Evolutionary conservation across 2,797 vertebrate species (phyloP).

Genomic region (Pipistrellus pipistrellus): DNA sequence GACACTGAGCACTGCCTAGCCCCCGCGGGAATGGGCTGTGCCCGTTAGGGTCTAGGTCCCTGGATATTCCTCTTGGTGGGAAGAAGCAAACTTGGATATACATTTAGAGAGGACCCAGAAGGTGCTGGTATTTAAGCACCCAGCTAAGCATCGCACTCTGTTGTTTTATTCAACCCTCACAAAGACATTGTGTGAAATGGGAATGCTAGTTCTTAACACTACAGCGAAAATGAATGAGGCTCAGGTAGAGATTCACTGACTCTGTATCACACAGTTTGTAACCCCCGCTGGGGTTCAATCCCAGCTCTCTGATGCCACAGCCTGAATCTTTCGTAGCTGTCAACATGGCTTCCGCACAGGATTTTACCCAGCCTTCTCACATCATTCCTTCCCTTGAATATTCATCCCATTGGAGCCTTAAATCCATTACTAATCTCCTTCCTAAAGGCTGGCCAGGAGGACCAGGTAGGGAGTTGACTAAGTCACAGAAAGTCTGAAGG

Average conservation of each 20-base stretch:
- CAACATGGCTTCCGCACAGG: background rate
- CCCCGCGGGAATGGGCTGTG: fast-evolving
- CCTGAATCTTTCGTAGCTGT: background rate
- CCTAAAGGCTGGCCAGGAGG: background rate
- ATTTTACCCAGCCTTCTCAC: background rate
- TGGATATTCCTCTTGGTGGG: background rate
- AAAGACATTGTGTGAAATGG: background rate
- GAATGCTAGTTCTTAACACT: background rate
- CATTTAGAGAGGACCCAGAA: background rate
- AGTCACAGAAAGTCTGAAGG: background rate
- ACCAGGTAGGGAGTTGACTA: background rate
- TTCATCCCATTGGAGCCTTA: background rate
- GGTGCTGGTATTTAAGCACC: background rate
- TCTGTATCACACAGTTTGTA: background rate
- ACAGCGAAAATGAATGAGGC: background rate
- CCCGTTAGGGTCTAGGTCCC: background rate
- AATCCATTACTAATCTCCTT: too few relatives aligned
- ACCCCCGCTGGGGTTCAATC: background rate
- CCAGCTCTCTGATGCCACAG: background rate
- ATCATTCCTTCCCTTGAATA: background rate
- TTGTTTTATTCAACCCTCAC: background rate
- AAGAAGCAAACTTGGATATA: background rate
- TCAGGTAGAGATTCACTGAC: background rate
- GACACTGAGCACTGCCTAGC: background rate
- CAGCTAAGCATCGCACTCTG: background rate